A percentile compares a stretch with the other conserved stretches of the same genome.
Evolutionary conservation across 2,888 invertebrate genomes (phyloP).

Genomic region (Apomyelois bistriatella): DNA sequence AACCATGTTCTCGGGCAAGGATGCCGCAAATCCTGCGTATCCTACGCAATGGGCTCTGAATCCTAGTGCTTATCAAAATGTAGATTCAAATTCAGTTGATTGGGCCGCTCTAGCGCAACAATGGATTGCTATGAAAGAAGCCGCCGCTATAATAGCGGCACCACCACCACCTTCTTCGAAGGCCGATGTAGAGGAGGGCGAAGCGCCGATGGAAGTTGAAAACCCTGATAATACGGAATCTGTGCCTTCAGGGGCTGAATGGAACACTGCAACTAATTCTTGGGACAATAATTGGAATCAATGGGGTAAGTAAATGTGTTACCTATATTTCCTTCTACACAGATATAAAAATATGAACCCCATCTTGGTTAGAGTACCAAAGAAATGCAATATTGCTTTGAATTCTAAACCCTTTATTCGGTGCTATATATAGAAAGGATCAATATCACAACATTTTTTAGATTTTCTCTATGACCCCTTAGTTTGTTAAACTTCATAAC

Average conservation of each 20-base stretch:
- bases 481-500: no score
- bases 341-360: no score
- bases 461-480: no score
- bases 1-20: slow-evolving; percentile 80
- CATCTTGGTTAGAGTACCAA: no score
- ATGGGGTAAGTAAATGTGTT: slow-evolving; percentile 65
- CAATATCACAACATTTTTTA: no score
- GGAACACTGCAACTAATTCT: slow-evolving; percentile 58
- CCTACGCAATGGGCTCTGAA: slow-evolving; percentile 90
- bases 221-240: slow-evolving; percentile 80
- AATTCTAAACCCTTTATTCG: no score
- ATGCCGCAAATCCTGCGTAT: slow-evolving; percentile 82
- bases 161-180: slow-evolving; percentile 80
- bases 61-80: slow-evolving; percentile 89
- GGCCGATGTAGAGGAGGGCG: slow-evolving; percentile 84
- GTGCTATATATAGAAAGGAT: no score
- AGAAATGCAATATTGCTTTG: no score
- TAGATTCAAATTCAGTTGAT: slow-evolving; percentile 93
- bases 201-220: slow-evolving; percentile 93
- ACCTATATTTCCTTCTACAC: no score
- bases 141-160: slow-evolving; percentile 79
- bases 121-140: slow-evolving; percentile 98
- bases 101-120: slow-evolving; percentile 98
- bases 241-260: slow-evolving; percentile 48
- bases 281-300: slow-evolving; percentile 70